phyloP scores from a whole-genome alignment of 2,888 invertebrate genomes.

The Drosophila acutilabella region DNA sequence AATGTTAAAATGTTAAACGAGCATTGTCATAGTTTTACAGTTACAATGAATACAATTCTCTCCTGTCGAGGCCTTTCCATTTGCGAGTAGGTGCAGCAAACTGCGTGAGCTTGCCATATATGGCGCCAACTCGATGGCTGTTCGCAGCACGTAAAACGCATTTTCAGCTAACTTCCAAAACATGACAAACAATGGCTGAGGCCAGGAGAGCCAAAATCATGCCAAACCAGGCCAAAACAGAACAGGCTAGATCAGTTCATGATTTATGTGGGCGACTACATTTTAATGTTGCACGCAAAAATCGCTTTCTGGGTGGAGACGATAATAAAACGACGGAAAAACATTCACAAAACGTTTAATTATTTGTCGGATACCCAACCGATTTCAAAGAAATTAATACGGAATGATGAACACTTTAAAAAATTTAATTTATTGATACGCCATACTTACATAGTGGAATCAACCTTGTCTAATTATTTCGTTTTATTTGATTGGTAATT shows the following conservation, averaged over 20 bases:
- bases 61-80: slow-evolving; percentile 47
- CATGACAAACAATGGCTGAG: slow-evolving; percentile 55
- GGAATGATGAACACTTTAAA: too few species aligned
- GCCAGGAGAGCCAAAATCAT: slow-evolving; percentile 34
- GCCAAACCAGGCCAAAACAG: slow-evolving; percentile 38
- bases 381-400: slow-evolving; percentile 10
- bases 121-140: slow-evolving; percentile 62
- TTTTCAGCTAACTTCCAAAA: slow-evolving; percentile 65
- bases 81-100: slow-evolving; percentile 68
- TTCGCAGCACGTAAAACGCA: slow-evolving; percentile 70
- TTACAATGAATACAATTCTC: slow-evolving; percentile 61
- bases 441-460: too few species aligned
- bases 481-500: too few species aligned
- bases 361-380: slow-evolving; percentile 25
- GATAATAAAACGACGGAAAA: slow-evolving; percentile 59
- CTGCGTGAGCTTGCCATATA: slow-evolving; percentile 67
- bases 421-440: too few species aligned
- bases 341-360: slow-evolving; percentile 75
- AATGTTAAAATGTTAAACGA: slow-evolving; percentile 76
- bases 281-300: slow-evolving; percentile 26
- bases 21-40: slow-evolving; percentile 72
- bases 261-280: slow-evolving; percentile 76
- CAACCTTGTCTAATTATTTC: too few species aligned
- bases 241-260: slow-evolving; percentile 43
- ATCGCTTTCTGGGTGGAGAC: slow-evolving; percentile 50